phyloP scores from a whole-genome alignment of 35 echinoderm and acorn worm species.

The Holothuria glaberrima region DNA sequence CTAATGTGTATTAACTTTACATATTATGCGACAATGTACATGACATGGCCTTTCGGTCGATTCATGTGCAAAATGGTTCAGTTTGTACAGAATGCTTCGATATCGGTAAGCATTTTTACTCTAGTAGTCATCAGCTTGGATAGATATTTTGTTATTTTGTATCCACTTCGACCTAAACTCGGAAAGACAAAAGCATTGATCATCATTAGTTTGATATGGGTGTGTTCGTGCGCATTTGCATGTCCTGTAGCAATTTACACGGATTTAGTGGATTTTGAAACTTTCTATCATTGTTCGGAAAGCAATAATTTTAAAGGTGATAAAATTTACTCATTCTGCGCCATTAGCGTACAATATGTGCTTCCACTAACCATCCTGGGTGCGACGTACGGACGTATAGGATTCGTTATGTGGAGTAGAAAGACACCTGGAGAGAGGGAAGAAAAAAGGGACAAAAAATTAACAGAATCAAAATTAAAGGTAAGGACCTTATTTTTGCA shows the following conservation, averaged over 20 bases:
- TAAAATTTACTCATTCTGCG: constrained; percentile 68
- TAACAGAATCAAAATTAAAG: constrained; percentile 91
- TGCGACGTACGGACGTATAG: constrained; percentile 78
- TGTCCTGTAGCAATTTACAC: constrained; percentile 75
- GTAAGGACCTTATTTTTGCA: constrained; percentile 47
- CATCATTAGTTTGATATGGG: constrained; percentile 77
- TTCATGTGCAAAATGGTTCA: constrained; percentile 85
- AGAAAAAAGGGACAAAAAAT: constrained; percentile 75
- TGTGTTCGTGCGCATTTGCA: constrained; percentile 70
- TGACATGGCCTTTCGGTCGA: constrained; percentile 78
- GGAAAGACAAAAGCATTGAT: constrained; percentile 65
- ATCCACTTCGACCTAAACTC: constrained; percentile 85
- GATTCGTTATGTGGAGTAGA: constrained; percentile 78
- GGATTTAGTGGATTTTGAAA: constrained; percentile 34
- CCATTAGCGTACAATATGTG: constrained; percentile 81
- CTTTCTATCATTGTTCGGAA: constrained; percentile 64
- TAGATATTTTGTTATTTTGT: constrained; percentile 93
- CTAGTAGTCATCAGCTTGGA: constrained; percentile 96
- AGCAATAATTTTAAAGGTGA: constrained; percentile 46
- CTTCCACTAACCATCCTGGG: constrained; percentile 79
- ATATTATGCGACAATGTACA: constrained; percentile 85
- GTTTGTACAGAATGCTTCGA: constrained; percentile 88
- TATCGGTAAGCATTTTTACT: constrained; percentile 98
- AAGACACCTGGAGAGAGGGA: constrained; percentile 92
- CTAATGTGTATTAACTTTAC: constrained; percentile 95